These are phyloP conservation scores for Salvelinus sp. DNA, from an alignment of 2,113 vertebrate genomes.

Conservation along the genomic window DNA sequence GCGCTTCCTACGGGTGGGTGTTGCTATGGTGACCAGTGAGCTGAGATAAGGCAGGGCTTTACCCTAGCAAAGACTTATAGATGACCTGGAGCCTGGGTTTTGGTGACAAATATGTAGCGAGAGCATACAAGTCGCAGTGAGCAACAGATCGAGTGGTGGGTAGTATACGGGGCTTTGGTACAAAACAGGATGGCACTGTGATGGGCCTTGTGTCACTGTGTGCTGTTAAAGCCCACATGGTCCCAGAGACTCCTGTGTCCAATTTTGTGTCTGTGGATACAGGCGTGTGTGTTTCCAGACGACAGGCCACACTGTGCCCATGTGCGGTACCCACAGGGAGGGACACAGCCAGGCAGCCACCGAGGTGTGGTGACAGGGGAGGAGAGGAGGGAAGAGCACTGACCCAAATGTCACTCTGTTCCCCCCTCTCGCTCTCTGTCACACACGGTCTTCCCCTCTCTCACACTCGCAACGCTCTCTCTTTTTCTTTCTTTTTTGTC, in stretches of 20 bases:
- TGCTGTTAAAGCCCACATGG: too few species aligned
- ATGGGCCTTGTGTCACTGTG: too few species aligned
- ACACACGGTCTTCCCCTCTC: not conserved
- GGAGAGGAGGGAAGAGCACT: constrained; percentile 44
- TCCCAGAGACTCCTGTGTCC: not conserved
- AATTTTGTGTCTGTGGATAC: constrained; percentile 8
- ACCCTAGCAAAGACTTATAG: too few species aligned
- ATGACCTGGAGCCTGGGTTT: too few species aligned
- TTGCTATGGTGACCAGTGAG: too few species aligned
- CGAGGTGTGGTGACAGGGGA: constrained; percentile 17
- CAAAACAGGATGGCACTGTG: too few species aligned
- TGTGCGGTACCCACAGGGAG: constrained; percentile 28
- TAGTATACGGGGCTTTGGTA: too few species aligned
- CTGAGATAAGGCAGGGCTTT: too few species aligned
- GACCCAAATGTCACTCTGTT: constrained; percentile 73
- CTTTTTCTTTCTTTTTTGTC: constrained; percentile 2
- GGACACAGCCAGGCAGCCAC: constrained; percentile 20
- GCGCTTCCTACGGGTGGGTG: too few species aligned
- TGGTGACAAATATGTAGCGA: too few species aligned
- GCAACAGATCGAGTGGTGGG: too few species aligned
- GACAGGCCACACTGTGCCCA: constrained; percentile 27
- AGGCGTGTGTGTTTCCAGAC: constrained; percentile 35
- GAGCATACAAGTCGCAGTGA: too few species aligned
- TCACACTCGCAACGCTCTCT: constrained; percentile 4
- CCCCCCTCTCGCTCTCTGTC: constrained; percentile 14